These are phyloP conservation scores for Sinonovacula constricta DNA, from an alignment of 1,140 invertebrate species.

Conservation along the genomic window DNA sequence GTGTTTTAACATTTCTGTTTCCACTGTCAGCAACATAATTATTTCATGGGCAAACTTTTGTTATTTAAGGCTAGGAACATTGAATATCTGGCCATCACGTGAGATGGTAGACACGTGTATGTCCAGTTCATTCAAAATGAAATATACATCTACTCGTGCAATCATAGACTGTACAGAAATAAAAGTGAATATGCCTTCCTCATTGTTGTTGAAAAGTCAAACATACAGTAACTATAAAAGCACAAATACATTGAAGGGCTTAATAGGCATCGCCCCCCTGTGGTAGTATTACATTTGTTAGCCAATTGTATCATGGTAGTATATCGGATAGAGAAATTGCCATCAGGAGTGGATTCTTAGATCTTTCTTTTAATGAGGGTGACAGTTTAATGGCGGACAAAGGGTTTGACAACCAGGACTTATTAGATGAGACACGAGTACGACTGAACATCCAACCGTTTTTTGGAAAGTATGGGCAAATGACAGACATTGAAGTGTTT, in stretches of 20 bases:
- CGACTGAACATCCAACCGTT: constrained; percentile 52
- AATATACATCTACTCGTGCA: constrained; percentile 36
- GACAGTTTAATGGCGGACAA: constrained; percentile 54
- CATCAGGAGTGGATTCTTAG: constrained; percentile 35
- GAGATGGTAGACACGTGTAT: constrained; percentile 13
- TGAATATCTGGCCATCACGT: constrained; percentile 30
- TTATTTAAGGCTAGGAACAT: constrained; percentile 10
- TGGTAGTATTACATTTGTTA: constrained; percentile 38
- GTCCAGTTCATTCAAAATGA: constrained; percentile 9
- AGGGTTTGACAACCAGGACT: constrained; percentile 40
- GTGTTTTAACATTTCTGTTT: constrained; percentile 21
- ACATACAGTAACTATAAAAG: too few species aligned
- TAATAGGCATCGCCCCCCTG: constrained; percentile 39
- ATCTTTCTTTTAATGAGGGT: constrained; percentile 20
- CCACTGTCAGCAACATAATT: constrained; percentile 18
- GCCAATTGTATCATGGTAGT: too few species aligned
- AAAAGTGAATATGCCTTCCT: too few species aligned
- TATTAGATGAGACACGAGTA: constrained; percentile 28
- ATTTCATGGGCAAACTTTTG: constrained; percentile 32
- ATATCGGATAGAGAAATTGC: constrained; percentile 43
- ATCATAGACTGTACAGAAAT: too few species aligned
- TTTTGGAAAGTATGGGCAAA: constrained; percentile 26
- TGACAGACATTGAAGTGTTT: constrained; percentile 9
- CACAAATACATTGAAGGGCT: constrained; percentile 50
- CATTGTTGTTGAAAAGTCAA: too few species aligned